These are phyloP conservation scores for Molorchus minor DNA, from an alignment of 2,888 invertebrate species.

Conservation along the genomic window DNA sequence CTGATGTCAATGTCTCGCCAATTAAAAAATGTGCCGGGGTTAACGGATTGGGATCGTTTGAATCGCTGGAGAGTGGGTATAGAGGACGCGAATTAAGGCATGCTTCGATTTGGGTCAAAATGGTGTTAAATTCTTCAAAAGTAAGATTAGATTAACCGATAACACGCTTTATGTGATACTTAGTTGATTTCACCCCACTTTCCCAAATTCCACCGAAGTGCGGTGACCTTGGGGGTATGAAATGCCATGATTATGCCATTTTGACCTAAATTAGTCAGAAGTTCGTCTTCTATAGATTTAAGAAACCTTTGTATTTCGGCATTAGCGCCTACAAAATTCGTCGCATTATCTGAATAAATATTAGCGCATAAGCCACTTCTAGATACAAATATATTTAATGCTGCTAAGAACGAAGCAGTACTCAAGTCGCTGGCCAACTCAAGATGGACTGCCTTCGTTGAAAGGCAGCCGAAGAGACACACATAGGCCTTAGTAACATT, in stretches of 20 bases:
- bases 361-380: conserved; percentile 14
- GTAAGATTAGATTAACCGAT: conserved; percentile 8
- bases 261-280: background rate
- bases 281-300: conserved; percentile 5
- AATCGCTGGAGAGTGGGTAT: background rate
- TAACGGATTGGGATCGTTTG: background rate
- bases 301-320: conserved; percentile 2
- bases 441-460: conserved; percentile 14
- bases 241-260: conserved; percentile 6
- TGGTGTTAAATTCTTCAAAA: conserved; percentile 11
- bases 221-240: conserved; percentile 1
- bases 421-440: conserved; percentile 12
- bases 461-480: conserved; percentile 13
- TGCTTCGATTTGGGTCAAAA: conserved; percentile 12
- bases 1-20: background rate
- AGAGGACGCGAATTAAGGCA: background rate
- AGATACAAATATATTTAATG: conserved; percentile 25
- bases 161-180: conserved; percentile 3
- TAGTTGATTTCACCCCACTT: conserved; percentile 16
- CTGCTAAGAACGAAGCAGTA: conserved; percentile 14
- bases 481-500: conserved; percentile 3
- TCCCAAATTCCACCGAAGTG: conserved; percentile 19
- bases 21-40: background rate
- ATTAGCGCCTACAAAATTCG: conserved; percentile 24
- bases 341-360: conserved; percentile 14